These are phyloP conservation scores for Chironomus tepperi DNA, from an alignment of 1,140 invertebrate genomes.

Conservation along the genomic window DNA sequence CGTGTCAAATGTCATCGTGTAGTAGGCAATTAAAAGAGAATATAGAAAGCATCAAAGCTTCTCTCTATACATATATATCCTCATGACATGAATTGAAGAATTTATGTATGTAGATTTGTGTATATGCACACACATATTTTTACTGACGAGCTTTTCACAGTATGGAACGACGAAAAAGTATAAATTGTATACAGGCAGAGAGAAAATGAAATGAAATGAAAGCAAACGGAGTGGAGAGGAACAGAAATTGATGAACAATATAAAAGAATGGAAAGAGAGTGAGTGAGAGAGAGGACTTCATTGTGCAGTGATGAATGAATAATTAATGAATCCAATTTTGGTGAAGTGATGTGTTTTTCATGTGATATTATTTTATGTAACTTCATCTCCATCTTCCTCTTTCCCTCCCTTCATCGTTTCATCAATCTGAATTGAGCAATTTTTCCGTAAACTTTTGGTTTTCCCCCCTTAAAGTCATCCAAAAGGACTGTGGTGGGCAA, in stretches of 20 bases:
- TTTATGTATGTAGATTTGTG: too few species aligned
- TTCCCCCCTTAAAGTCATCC: background rate
- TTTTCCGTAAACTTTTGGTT: background rate
- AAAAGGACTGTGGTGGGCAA: background rate
- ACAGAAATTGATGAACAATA: constrained; percentile 2
- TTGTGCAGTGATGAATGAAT: constrained; percentile 7
- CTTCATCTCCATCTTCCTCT: too few species aligned
- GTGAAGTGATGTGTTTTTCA: background rate
- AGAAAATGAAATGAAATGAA: background rate
- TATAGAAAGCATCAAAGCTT: too few species aligned
- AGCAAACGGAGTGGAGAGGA: background rate
- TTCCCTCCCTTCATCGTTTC: background rate
- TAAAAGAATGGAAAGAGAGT: background rate
- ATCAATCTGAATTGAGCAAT: background rate
- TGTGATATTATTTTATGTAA: background rate
- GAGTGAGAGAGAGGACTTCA: background rate
- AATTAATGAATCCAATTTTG: background rate
- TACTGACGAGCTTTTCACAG: too few species aligned
- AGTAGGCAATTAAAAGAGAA: too few species aligned
- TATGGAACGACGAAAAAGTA: too few species aligned
- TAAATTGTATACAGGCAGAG: background rate
- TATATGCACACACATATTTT: too few species aligned
- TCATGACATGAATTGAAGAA: too few species aligned
- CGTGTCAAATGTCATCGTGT: too few species aligned
- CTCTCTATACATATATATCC: too few species aligned